These are phyloP conservation scores for Alethe diademata DNA, from an alignment of 2,113 vertebrate species.

Conservation along the genomic window DNA sequence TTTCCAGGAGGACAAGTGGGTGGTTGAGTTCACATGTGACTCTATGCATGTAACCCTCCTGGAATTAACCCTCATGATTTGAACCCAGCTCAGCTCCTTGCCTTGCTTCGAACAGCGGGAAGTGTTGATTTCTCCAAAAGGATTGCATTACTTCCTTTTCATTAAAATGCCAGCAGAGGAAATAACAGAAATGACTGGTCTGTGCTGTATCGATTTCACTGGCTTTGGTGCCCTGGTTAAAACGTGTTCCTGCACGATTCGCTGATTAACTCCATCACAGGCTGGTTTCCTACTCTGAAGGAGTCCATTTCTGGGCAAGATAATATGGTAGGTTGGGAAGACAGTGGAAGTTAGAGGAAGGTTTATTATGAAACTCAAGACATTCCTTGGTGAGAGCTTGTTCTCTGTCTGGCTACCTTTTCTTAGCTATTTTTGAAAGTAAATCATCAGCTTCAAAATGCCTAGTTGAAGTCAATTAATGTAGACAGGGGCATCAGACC, in stretches of 20 bases:
- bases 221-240: not conserved
- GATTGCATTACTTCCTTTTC: constrained; percentile 40
- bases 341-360: not conserved
- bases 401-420: not conserved
- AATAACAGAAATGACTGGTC: not conserved
- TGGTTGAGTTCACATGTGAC: not conserved
- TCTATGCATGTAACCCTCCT: not conserved
- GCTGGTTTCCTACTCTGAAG: not conserved
- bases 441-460: not conserved
- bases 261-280: not conserved
- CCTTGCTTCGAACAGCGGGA: not conserved
- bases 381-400: not conserved
- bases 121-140: constrained; percentile 37
- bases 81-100: not conserved
- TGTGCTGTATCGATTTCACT: not conserved
- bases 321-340: not conserved
- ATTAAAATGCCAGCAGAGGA: constrained; percentile 17
- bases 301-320: not conserved
- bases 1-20: not conserved
- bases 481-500: not conserved
- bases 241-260: not conserved
- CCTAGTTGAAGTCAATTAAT: not conserved
- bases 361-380: not conserved
- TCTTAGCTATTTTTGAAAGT: not conserved
- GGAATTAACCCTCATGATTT: not conserved